Base-by-base conservation (phyloP, 2,888 invertebrate species). In the Tanytarsus gracilentus region DNA sequence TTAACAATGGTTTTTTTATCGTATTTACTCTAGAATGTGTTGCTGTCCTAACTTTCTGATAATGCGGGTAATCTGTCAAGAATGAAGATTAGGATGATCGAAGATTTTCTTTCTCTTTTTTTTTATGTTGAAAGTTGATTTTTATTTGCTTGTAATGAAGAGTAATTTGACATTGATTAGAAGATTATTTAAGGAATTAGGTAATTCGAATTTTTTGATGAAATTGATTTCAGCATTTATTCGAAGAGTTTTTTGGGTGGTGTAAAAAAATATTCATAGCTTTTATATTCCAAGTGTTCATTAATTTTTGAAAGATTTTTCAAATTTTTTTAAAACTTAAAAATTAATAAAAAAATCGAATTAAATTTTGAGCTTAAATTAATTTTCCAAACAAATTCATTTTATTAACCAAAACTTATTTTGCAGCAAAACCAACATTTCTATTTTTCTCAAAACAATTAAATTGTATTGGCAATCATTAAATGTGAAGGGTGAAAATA, bases 31-130 rank as follows among this genome's bases (percentile, higher is more conserved):
- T n/a, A n/a, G n/a, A 23, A 23, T 44, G 44, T 44, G 44, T 44
- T 44, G 44, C 23, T 53, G 53, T 53, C 53, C 53, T 23, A 36
- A 53, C 53, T 53, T 53, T 44, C 5, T 53, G 53, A 36, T 53
- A 53, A 52, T 52, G n/a, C 30, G 33, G 33, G 33, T 33, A 53
- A 33, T 33, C 18, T 53, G 51, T 53, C 23, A 33, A 53, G 36
- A 33, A n/a, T 53, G 44, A 16, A 44, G 44, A 44, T 44, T 44
- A 44, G 44, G 23, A 44, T 44, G 44, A 23, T 44, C 16, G 14
- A 16, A 16, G 16, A 36, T 36, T 23, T 21, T 44, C 44, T 44
- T 40, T 18, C 3, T 11, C 7, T 23, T 44, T 4, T 44, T 44
- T 44, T 18, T 18, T 18, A 36, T 36, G n/a, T 36, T 21, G n/a